phyloP scores from a whole-genome alignment of 1,140 invertebrate genomes.

The Hypothenemus hampei region DNA sequence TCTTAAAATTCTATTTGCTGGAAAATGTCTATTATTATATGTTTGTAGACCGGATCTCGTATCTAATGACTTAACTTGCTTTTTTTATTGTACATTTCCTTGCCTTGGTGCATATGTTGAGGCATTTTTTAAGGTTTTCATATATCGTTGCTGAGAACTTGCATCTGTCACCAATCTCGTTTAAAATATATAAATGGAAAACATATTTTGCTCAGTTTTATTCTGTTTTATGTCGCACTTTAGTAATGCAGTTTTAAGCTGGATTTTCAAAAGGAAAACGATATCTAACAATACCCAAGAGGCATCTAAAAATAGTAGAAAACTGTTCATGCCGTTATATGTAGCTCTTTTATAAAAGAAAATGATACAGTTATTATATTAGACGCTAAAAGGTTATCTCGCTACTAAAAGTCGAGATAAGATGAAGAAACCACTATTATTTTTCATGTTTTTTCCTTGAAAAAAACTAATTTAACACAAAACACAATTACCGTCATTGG shows the following conservation, averaged over 20 bases:
- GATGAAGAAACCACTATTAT: no score
- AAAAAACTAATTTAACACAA: no score
- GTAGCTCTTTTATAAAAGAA: constrained; percentile 1
- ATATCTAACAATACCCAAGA: constrained; percentile 11
- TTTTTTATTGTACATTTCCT: no score
- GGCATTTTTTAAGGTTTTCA: neutral
- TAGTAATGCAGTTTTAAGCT: constrained; percentile 23
- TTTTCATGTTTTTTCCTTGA: no score
- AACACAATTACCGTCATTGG: no score
- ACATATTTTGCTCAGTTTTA: constrained; percentile 14
- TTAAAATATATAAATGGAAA: constrained; percentile 13
- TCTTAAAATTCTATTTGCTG: constrained; percentile 27
- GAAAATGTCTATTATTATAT: constrained; percentile 26
- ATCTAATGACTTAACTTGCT: constrained; percentile 18
- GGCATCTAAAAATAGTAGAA: constrained; percentile 4
- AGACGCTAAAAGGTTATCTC: no score
- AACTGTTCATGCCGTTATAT: neutral
- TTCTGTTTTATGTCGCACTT: constrained; percentile 12
- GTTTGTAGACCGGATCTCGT: constrained; percentile 6
- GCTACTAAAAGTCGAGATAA: no score
- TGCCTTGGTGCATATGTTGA: no score
- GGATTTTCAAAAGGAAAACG: constrained; percentile 21
- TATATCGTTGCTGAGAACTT: constrained; percentile 3
- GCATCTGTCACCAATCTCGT: constrained; percentile 7
- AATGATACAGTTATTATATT: neutral